Conservation (phyloP, 2,113 vertebrate species). For the Rhinolophus ferrumequinum region DNA sequence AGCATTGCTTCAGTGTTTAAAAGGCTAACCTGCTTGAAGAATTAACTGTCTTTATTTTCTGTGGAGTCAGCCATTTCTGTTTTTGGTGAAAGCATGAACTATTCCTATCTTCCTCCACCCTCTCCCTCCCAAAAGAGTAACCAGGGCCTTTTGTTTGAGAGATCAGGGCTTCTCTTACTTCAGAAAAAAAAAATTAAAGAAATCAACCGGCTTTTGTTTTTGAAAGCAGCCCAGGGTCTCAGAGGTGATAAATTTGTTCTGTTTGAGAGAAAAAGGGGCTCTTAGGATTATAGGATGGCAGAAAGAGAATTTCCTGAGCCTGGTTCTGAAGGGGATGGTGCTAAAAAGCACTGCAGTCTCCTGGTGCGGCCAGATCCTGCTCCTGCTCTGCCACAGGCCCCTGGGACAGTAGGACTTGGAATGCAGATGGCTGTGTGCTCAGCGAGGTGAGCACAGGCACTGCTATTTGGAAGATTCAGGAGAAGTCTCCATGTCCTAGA, state of each 20-base stretch:
- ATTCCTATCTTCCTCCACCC: neutral
- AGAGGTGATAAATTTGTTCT: neutral
- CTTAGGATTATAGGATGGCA: neutral
- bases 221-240: neutral
- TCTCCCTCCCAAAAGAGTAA: neutral
- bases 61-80: neutral
- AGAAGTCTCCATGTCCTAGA: neutral
- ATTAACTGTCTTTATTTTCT: neutral
- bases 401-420: neutral
- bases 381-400: neutral
- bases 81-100: neutral
- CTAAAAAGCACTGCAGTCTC: neutral
- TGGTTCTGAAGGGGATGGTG: neutral
- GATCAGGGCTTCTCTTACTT: neutral
- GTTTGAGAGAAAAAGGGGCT: neutral
- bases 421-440: neutral
- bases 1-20: neutral
- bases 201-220: conserved; percentile 22
- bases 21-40: neutral
- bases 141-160: conserved; percentile 12
- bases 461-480: neutral
- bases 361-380: neutral
- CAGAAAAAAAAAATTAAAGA: neutral
- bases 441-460: neutral
- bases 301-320: neutral